Percentiles rank a stretch among this genome's conserved stretches.
These are phyloP conservation scores for Aeoliscus strigatus DNA, from an alignment of 2,797 vertebrate species.

Conservation along the genomic window DNA sequence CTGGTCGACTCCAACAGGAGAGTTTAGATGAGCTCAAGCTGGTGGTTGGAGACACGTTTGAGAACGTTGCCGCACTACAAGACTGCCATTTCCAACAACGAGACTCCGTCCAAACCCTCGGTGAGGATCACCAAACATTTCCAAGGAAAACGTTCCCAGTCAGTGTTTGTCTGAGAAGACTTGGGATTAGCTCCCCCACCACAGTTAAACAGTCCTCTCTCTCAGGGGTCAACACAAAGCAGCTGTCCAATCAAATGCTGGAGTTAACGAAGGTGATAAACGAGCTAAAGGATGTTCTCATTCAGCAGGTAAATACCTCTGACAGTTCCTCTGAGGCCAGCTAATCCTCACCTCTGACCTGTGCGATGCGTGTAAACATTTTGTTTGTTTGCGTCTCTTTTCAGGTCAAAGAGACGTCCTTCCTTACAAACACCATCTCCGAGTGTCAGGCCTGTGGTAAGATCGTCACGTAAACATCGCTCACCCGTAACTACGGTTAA, in stretches of 20 bases:
- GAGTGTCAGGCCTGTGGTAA: conserved; percentile 94
- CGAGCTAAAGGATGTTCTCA: conserved; percentile 90
- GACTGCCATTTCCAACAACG: conserved; percentile 83
- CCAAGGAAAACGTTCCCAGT: no score
- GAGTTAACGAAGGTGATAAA: conserved; percentile 86
- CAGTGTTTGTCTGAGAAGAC: no score
- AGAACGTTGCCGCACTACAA: conserved; percentile 87
- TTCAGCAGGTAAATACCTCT: conserved; percentile 81
- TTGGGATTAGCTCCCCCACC: no score
- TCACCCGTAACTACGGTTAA: no score
- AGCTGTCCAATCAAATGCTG: conserved; percentile 75
- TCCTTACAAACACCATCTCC: conserved; percentile 87
- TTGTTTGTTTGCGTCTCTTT: no score
- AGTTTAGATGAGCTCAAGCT: conserved; percentile 87
- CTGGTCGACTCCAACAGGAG: no score
- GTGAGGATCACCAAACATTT: conserved; percentile 72
- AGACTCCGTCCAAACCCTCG: conserved; percentile 78
- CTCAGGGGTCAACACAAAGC: conserved; percentile 87
- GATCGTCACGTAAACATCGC: conserved; percentile 19
- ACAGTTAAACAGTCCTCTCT: no score
- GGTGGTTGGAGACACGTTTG: conserved; percentile 85
- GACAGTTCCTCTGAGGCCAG: no score
- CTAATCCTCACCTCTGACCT: no score
- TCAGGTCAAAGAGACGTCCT: conserved; percentile 91
- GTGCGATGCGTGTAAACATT: no score